These are phyloP conservation scores for Xiphophorus maculatus DNA, from an alignment of 2,113 vertebrate species.

Conservation along the genomic window DNA sequence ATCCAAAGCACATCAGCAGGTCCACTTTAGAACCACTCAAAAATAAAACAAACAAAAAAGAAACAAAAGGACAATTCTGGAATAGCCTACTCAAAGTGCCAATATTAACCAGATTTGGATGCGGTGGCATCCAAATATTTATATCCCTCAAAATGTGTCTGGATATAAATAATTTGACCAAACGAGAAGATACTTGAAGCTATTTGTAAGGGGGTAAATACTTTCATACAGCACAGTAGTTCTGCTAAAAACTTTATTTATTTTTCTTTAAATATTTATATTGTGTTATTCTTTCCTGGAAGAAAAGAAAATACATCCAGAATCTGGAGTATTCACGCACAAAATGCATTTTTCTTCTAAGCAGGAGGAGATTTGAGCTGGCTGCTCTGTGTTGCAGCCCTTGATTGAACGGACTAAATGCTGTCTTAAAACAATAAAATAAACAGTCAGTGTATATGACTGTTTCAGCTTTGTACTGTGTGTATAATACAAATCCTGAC, in stretches of 20 bases:
- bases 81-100: not conserved
- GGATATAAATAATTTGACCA: not conserved
- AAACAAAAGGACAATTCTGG: too few species aligned
- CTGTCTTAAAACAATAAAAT: conserved; percentile 17
- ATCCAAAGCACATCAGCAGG: too few species aligned
- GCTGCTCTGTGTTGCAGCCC: not conserved
- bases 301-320: not conserved
- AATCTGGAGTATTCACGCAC: not conserved
- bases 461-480: conserved; percentile 34
- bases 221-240: not conserved
- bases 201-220: not conserved
- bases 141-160: not conserved
- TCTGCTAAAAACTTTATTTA: conserved; percentile 29
- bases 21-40: too few species aligned
- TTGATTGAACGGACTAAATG: not conserved
- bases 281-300: not conserved
- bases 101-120: not conserved
- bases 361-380: not conserved
- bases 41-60: too few species aligned
- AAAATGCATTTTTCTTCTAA: conserved; percentile 2
- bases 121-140: too few species aligned
- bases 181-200: not conserved
- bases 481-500: conserved; percentile 25
- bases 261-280: conserved; percentile 38
- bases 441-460: conserved; percentile 7